phyloP scores from a whole-genome alignment of 2,113 vertebrate species.

The Pituophis catenifer region DNA sequence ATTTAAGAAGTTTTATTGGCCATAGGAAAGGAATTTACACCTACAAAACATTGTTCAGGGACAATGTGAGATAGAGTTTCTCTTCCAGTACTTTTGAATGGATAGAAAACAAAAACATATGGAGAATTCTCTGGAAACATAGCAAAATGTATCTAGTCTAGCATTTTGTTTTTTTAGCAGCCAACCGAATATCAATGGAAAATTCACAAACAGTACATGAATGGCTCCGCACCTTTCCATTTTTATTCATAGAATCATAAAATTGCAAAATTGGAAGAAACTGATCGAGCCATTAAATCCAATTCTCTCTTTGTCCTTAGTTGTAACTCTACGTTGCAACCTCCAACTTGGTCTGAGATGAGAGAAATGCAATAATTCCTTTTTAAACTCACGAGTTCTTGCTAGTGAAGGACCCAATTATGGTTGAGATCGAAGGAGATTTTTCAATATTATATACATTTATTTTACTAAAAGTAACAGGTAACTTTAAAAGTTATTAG shows the following conservation, averaged over 20 bases:
- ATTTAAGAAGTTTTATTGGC: constrained; percentile 27
- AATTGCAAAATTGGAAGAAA: background rate
- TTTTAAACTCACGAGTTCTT: background rate
- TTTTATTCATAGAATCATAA: background rate
- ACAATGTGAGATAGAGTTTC: background rate
- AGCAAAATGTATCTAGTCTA: background rate
- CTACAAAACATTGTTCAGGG: background rate
- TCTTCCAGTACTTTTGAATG: background rate
- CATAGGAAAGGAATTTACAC: background rate
- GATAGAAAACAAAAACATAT: background rate
- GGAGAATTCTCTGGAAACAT: background rate
- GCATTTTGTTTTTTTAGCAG: background rate
- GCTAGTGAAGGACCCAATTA: background rate
- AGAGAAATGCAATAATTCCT: background rate
- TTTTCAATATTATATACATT: background rate
- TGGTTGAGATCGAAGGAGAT: background rate
- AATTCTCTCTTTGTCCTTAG: background rate
- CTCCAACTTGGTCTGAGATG: background rate
- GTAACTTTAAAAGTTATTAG: background rate
- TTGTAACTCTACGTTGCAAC: background rate
- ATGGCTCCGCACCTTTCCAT: background rate
- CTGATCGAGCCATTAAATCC: background rate
- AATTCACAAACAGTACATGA: background rate
- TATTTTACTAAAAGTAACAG: background rate
- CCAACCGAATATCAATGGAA: background rate